phyloP scores from a whole-genome alignment of 2,113 vertebrate genomes.

The Galeopterus variegatus region DNA sequence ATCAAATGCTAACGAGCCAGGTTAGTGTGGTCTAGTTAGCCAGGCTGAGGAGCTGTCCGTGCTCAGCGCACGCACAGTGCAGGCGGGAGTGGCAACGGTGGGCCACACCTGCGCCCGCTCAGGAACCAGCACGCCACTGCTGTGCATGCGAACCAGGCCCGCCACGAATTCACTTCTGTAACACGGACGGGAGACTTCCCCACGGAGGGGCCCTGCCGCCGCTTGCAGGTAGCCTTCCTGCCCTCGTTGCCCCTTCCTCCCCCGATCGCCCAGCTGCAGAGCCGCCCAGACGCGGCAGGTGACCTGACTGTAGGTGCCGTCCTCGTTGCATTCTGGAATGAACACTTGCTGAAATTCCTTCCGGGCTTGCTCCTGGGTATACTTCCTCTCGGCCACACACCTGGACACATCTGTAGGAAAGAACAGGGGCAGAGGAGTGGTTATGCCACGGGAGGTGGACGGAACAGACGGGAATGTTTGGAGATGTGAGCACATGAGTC shows the following conservation, averaged over 20 bases:
- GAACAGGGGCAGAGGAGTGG: not conserved
- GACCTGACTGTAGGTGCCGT: conserved; percentile 98
- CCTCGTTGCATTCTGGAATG: conserved; percentile 97
- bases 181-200: rapidly evolving
- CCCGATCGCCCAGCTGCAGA: not conserved
- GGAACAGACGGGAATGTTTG: rapidly evolving
- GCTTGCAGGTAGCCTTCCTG: too few relatives aligned
- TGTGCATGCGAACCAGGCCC: not conserved
- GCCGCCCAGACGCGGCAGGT: not conserved
- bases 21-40: rapidly evolving
- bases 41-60: rapidly evolving
- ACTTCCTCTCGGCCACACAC: conserved; percentile 98
- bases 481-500: rapidly evolving
- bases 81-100: not conserved
- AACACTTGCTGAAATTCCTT: conserved; percentile 97
- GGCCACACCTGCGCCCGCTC: rapidly evolving
- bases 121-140: not conserved
- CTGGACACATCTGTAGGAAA: conserved; percentile 94
- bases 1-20: not conserved
- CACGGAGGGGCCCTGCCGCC: rapidly evolving
- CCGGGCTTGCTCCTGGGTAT: conserved; percentile 98
- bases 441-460: not conserved
- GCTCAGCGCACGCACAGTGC: rapidly evolving
- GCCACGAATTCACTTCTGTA: rapidly evolving
- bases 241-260: too few relatives aligned